A percentile compares a stretch with the other conserved stretches of the same genome.
Evolutionary conservation across 2,888 invertebrate genomes (phyloP).

Genomic region (Drosophila neotestacea): DNA sequence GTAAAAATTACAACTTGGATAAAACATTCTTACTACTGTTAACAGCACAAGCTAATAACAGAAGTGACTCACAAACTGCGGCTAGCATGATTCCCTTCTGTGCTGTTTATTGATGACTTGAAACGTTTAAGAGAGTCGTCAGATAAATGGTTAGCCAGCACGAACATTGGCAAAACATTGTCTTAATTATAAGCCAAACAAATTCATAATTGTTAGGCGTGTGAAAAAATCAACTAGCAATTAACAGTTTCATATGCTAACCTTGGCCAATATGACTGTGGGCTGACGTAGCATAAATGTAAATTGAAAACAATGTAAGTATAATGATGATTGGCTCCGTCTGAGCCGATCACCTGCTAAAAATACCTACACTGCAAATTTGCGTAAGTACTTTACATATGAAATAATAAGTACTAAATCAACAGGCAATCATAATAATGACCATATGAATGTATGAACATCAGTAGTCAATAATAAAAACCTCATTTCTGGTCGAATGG

Average conservation of each 20-base stretch:
- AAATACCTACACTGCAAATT: conserved; percentile 47
- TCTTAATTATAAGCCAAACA: conserved; percentile 11
- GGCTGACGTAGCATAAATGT: conserved; percentile 50
- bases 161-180: conserved; percentile 1
- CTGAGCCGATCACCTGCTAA: conserved; percentile 18
- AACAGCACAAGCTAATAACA: too few species aligned
- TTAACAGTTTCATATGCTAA: conserved; percentile 35
- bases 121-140: too few species aligned
- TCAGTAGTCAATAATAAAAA: conserved; percentile 56
- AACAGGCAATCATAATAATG: conserved; percentile 65
- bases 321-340: conserved; percentile 32
- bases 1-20: too few species aligned
- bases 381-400: conserved; percentile 58
- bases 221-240: conserved; percentile 34
- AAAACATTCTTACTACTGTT: too few species aligned
- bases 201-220: conserved; percentile 19
- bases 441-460: conserved; percentile 50
- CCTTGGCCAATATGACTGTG: conserved; percentile 63
- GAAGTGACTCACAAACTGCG: too few species aligned
- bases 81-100: too few species aligned
- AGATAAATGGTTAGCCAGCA: neutral
- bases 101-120: too few species aligned
- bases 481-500: conserved; percentile 31
- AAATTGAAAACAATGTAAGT: conserved; percentile 41
- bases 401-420: conserved; percentile 46